Evolutionary conservation across 2,888 invertebrate species (phyloP).

Genomic region (Lithophane socia): DNA sequence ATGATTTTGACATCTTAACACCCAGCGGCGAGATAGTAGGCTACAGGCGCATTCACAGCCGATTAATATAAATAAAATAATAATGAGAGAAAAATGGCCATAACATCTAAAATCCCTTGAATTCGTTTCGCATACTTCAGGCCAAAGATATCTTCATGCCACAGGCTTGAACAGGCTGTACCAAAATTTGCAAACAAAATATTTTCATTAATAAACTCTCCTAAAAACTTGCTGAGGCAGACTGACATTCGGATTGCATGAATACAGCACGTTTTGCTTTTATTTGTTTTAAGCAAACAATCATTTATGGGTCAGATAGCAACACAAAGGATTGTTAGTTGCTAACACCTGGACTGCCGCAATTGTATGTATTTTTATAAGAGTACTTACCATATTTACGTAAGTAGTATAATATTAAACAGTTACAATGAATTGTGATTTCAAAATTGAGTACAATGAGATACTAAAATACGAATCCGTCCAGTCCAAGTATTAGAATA

Average conservation of each 20-base stretch:
- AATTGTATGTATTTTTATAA: background rate
- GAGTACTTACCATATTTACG: background rate
- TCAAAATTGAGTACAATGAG: background rate
- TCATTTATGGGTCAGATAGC: background rate
- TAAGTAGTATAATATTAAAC: background rate
- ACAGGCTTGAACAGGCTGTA: conserved; percentile 19
- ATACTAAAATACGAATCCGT: background rate
- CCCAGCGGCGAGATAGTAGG: conserved; percentile 6
- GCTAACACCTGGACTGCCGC: conserved; percentile 10
- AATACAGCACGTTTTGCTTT: background rate
- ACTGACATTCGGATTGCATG: conserved; percentile 15
- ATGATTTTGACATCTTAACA: background rate
- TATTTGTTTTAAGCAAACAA: conserved; percentile 11
- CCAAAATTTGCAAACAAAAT: conserved; percentile 26
- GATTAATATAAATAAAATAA: conserved; percentile 17
- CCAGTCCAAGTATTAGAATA: conserved; percentile 8
- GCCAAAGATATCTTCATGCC: conserved; percentile 12
- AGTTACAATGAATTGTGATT: background rate
- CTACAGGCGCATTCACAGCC: conserved; percentile 17
- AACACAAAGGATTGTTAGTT: conserved; percentile 4
- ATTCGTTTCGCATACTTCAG: background rate
- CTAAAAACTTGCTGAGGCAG: conserved; percentile 17
- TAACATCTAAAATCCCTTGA: background rate
- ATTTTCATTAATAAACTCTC: conserved; percentile 25
- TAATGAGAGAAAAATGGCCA: conserved; percentile 11